Evolutionary conservation across 2,113 vertebrate species (phyloP), one percentile per base, ranked within the genome.

Genomic region (Cacatua alba): DNA sequence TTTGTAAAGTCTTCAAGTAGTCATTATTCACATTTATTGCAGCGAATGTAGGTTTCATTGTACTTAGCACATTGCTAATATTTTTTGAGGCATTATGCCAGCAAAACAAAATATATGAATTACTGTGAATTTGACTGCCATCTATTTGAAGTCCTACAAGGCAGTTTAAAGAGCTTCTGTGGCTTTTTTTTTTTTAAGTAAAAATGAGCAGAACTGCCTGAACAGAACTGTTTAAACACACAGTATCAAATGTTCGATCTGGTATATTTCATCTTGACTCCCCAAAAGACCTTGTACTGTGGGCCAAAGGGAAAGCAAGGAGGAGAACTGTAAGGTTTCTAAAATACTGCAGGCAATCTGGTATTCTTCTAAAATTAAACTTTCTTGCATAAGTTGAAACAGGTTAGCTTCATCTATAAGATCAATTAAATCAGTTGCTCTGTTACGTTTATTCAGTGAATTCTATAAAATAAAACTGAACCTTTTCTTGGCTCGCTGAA

Each of bases 321-420:
- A 76, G 52, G 64, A 91, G 49, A 91, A 84, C n/a, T 89, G 49
- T 65, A 55, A 77, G 41, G 29, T 46, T 86, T 88, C 67, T 69
- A 55, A 64, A 86, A 77, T 80, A 48, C 62, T 83, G 41, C 70
- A 82, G 48, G 57, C 57, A 72, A 72, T 72, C 82, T 90, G 82
- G 29, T 86, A 41, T 71, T 90, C 33, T 92, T 77, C 82, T 88
- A 82, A 86, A 90, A 92, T 88, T 63, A 94, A 87, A 60, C 53
- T 84, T 88, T 43, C 57, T 82, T 93, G 44, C 79, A 55, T 86
- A 86, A 77, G 20, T 29, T 69, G 51, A 82, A 82, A 71, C 48
- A 82, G 49, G 20, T 43, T 72, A 55, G 9, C 15, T 82, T 87
- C 52, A 67, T 44, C 37, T 79, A 39, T 59, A 77, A 87, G 28